Conservation (phyloP, 37 sponge, comb jelly and placozoan species). For the Hormiphora californensis region DNA sequence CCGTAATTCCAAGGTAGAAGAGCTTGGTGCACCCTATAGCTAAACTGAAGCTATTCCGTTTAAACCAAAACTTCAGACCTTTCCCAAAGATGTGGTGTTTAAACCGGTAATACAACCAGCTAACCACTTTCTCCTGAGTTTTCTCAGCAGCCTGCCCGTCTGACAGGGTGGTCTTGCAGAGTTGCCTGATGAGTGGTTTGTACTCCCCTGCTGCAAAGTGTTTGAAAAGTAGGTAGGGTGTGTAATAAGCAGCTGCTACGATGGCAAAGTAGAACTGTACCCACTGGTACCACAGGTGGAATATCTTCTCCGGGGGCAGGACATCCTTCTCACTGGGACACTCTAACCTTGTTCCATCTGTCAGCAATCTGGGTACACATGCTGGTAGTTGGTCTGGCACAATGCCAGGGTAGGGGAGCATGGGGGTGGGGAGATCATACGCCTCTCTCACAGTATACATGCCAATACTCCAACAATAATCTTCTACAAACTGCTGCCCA, state of each 20-base stretch:
- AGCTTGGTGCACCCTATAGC: neutral
- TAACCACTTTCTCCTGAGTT: neutral
- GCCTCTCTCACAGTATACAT: constrained; percentile 2
- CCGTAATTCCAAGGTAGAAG: neutral
- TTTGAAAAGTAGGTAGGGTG: constrained; percentile 5
- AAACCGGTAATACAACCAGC: neutral
- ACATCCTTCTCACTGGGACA: constrained; percentile 22
- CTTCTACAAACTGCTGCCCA: neutral
- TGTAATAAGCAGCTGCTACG: neutral
- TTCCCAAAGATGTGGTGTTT: neutral
- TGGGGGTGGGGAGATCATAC: neutral
- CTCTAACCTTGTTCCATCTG: neutral
- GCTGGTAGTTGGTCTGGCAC: neutral
- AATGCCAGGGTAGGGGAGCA: neutral
- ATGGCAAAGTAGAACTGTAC: neutral
- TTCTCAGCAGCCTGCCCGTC: neutral
- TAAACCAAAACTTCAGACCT: neutral
- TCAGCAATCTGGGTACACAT: neutral
- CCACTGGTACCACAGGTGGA: constrained; percentile 30
- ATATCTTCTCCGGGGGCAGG: neutral
- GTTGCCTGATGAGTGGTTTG: neutral
- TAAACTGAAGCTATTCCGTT: neutral
- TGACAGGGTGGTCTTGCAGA: neutral
- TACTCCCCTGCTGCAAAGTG: neutral
- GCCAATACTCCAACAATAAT: neutral